phyloP scores from a whole-genome alignment of 2,888 invertebrate genomes.

The Drosophila lacicola region DNA sequence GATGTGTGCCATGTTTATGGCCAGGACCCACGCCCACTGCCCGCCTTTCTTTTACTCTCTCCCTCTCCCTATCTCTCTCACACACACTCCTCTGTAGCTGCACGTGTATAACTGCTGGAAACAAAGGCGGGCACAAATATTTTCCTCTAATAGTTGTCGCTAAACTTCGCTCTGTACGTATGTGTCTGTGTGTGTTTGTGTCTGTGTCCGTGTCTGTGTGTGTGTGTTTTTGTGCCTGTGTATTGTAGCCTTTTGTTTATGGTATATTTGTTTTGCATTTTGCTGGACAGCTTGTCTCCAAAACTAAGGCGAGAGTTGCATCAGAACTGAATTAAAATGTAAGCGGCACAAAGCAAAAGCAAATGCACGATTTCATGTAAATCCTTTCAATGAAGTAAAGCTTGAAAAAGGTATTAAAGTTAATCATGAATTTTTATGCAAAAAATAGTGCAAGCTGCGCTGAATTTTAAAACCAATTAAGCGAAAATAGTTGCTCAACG shows the following conservation, averaged over 20 bases:
- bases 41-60: neutral
- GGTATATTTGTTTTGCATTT: slow-evolving; percentile 73
- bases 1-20: slow-evolving; percentile 78
- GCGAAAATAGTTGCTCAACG: slow-evolving; percentile 7
- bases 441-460: neutral
- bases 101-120: slow-evolving; percentile 41
- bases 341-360: slow-evolving; percentile 27
- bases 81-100: neutral
- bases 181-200: slow-evolving; percentile 11
- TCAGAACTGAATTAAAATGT: slow-evolving; percentile 48
- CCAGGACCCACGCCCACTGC: slow-evolving; percentile 16
- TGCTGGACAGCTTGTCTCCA: slow-evolving; percentile 67
- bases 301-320: slow-evolving; percentile 60
- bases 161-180: slow-evolving; percentile 59
- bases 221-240: slow-evolving; percentile 30
- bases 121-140: slow-evolving; percentile 75
- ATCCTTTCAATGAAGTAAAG: slow-evolving; percentile 17
- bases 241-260: slow-evolving; percentile 51
- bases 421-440: slow-evolving; percentile 3
- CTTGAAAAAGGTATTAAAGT: slow-evolving; percentile 16
- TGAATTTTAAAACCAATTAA: neutral
- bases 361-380: slow-evolving; percentile 37
- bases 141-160: slow-evolving; percentile 80
- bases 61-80: neutral
- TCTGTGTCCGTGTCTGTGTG: slow-evolving; percentile 24